phyloP scores from a whole-genome alignment of 1,140 invertebrate genomes.

The Bombus superbus region DNA sequence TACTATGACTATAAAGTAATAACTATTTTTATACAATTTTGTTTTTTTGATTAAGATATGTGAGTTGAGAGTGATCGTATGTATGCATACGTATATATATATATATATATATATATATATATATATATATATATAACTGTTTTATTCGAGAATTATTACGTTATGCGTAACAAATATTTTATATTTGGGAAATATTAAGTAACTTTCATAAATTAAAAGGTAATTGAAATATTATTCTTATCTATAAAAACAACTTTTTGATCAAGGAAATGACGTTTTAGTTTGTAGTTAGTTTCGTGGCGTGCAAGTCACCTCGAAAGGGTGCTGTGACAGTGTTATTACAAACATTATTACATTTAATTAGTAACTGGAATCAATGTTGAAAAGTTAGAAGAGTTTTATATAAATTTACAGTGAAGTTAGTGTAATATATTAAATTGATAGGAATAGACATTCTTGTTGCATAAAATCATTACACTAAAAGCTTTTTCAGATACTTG shows the following conservation, averaged over 20 bases:
- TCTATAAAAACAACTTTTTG: background rate
- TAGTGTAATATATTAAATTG: conserved; percentile 2
- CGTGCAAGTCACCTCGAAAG: conserved; percentile 57
- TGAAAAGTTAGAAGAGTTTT: conserved; percentile 7
- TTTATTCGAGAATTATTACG: background rate
- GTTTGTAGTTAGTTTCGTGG: conserved; percentile 41
- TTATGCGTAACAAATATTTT: background rate
- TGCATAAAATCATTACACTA: background rate
- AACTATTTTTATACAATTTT: background rate
- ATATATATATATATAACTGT: background rate
- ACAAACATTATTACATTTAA: conserved; percentile 8
- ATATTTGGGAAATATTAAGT: background rate
- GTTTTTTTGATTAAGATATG: background rate
- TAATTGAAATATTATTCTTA: background rate
- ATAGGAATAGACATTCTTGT: background rate
- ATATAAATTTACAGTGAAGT: conserved; percentile 28
- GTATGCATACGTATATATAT: too few species aligned
- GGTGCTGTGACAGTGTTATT: conserved; percentile 27
- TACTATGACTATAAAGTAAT: background rate
- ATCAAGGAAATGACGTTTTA: conserved; percentile 57
- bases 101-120: too few species aligned
- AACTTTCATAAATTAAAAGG: too few species aligned
- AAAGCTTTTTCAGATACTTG: background rate
- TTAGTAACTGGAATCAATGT: conserved; percentile 56
- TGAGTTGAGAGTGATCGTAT: background rate